phyloP scores from a whole-genome alignment of 2,888 invertebrate genomes.

The Dryobotodes eremita region DNA sequence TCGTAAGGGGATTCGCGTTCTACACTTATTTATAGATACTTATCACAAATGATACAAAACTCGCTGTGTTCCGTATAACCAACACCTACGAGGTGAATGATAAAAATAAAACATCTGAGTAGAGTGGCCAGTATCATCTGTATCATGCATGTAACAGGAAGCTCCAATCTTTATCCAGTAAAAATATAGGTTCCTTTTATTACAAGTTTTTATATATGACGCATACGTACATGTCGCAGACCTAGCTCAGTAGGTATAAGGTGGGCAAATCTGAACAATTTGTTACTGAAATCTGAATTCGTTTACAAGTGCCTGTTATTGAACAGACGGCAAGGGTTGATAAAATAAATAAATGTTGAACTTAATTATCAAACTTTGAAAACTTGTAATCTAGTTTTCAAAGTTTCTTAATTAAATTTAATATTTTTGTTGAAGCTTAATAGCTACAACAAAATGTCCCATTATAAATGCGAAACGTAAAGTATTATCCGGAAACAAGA shows the following conservation, averaged over 20 bases:
- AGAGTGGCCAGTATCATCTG: slow-evolving; percentile 7
- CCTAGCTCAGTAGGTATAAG: neutral
- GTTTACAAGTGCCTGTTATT: slow-evolving; percentile 19
- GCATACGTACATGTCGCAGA: neutral
- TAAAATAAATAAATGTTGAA: slow-evolving; percentile 36
- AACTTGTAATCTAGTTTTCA: neutral
- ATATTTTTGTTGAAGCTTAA: no score
- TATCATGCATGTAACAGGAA: slow-evolving; percentile 42
- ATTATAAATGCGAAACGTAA: slow-evolving; percentile 19
- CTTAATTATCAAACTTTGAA: slow-evolving; percentile 28
- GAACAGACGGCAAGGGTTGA: slow-evolving; percentile 7
- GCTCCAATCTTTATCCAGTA: slow-evolving; percentile 21
- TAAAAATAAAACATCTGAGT: slow-evolving; percentile 39
- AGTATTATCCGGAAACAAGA: slow-evolving; percentile 28
- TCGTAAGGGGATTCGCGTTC: slow-evolving; percentile 2
- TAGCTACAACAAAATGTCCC: slow-evolving; percentile 26
- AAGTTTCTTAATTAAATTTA: no score
- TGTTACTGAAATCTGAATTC: slow-evolving; percentile 13
- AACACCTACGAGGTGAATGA: slow-evolving; percentile 46
- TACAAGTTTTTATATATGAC: slow-evolving; percentile 3
- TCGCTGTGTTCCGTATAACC: slow-evolving; percentile 27
- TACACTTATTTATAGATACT: slow-evolving; percentile 7
- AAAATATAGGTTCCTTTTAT: slow-evolving; percentile 8
- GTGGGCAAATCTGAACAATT: neutral
- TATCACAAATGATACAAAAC: slow-evolving; percentile 29